Base-by-base conservation (phyloP, 1,140 invertebrate species). In the Tribolium castaneum region DNA sequence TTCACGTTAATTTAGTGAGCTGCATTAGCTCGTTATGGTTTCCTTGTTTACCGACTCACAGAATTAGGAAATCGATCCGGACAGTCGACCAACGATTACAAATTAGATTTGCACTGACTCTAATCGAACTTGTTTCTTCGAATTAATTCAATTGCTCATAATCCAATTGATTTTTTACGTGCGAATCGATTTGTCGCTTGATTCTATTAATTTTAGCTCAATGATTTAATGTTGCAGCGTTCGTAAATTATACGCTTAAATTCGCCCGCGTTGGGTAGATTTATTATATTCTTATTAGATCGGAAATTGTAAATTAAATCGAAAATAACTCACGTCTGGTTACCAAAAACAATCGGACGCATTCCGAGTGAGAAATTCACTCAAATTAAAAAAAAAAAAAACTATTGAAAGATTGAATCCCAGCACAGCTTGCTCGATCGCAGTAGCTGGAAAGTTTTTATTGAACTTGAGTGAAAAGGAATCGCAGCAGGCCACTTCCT, bases 281-380 rank as follows among this genome's bases (percentile, higher is more conserved):
- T 76, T 76, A 76, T 66, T 51, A 70, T 51, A 50, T 62, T 45
- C 75, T 76, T 76, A 76, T 76, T 76, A 76, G 75, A 76, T 70
- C 75, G 75, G 59, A 70, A 62, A 45, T 45, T 25, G 22, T 70
- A 76, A 76, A 76, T 76, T 76, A 70, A 76, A 76, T 76, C 56
- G 73, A 56, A 75, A 75, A 62, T 54, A 54, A 54, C 30, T 62
- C 35, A 25, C 75, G 34, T 70, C 14, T 70, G 49, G 50, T 70
- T 50, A 76, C 45, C 35, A 66, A 35, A 62, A 62, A 62, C 56
- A 62, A 62, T 62, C 56, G 56, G 25, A 62, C 56, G 52, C 52
- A 25, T 62, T 62, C n/a, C 9, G 14, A 30, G 4, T 30, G 4
- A 30, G 25, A 30, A 30, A 30, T 30, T 30, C 25, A 30, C 25